Evolutionary conservation across 1,140 invertebrate species (phyloP), one percentile per base, ranked within the genome.

Genomic region (Micrasema longulum): DNA sequence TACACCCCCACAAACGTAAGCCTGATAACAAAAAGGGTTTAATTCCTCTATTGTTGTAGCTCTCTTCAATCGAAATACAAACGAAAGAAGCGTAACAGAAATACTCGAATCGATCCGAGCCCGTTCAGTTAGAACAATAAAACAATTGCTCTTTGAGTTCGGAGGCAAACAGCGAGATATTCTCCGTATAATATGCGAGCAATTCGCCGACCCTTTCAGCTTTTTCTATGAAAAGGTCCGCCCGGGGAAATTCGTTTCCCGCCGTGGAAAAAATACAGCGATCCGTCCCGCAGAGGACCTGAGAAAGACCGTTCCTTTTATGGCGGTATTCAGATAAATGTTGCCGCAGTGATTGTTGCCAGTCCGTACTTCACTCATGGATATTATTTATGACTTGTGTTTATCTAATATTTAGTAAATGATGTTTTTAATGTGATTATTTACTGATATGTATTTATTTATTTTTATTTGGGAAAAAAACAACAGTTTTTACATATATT

Each of bases 51-150:
- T 45, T 45, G 41, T 45, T 45, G 41, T n/a, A 6, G 2, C 41
- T 45, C 11, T 5, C 41, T 45, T 45, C 41, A 2, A n/a, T 16
- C 14, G 12, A 45, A 45, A 45, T 45, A 16, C 11, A 45, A 45
- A 45, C 12, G 12, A 45, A 45, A 35, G 50, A 53, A 53, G n/a
- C 14, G 50, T n/a, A 53, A 53, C 47, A 20, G 22, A 53, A 53
- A 53, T 53, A 53, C 18, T 53, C 18, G 50, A n/a, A 26, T 53
- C 23, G 50, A 53, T 53, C 50, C 18, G 12, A 23, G 23, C 23
- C 26, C 50, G 50, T 22, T 31, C 50, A 53, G 50, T 53, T 53
- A 53, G 50, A 53, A 53, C 50, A 53, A 53, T 53, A 53, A 53
- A 53, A 31, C 50, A 53, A 53, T 53, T 53, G 50, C 50, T 23